Percentiles rank a stretch among this genome's conserved stretches.
phyloP scores from a whole-genome alignment of 2,797 vertebrate genomes.

The Lithobates sylvaticus region DNA sequence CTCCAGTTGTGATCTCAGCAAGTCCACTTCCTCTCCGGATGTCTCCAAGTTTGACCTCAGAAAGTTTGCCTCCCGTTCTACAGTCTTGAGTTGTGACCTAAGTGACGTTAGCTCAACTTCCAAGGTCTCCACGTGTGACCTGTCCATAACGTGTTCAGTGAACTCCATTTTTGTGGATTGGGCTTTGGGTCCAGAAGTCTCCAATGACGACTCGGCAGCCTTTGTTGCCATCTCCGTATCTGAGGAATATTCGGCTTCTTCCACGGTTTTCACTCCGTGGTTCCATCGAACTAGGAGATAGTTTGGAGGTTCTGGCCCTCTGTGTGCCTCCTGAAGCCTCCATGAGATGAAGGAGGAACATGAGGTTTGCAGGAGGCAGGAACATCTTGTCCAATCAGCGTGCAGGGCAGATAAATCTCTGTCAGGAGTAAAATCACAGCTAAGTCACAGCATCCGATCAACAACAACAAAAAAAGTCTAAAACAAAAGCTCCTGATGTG shows the following conservation, averaged over 20 bases:
- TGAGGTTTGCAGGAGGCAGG: slow-evolving; percentile 80
- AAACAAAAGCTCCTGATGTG: background rate
- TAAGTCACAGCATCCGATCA: background rate
- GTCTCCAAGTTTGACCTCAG: slow-evolving; percentile 12
- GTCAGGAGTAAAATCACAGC: slow-evolving; percentile 25
- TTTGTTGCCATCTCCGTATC: background rate
- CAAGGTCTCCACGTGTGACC: background rate
- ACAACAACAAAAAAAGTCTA: background rate
- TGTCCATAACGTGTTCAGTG: background rate
- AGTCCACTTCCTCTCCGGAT: background rate
- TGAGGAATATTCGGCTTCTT: background rate
- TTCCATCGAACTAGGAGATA: slow-evolving; percentile 42
- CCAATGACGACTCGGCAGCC: no score
- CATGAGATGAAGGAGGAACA: slow-evolving; percentile 72
- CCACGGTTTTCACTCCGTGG: slow-evolving; percentile 1
- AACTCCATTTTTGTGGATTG: background rate
- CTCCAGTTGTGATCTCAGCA: background rate
- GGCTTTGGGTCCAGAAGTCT: background rate
- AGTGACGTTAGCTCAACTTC: background rate
- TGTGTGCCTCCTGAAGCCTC: slow-evolving; percentile 53
- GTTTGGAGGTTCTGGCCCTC: slow-evolving; percentile 10
- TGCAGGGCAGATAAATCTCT: slow-evolving; percentile 88
- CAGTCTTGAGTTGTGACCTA: background rate
- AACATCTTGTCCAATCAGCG: slow-evolving; percentile 83
- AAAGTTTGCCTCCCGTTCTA: background rate